Conservation (phyloP, 2,113 vertebrate genomes). For the Bubo scandiacus region DNA sequence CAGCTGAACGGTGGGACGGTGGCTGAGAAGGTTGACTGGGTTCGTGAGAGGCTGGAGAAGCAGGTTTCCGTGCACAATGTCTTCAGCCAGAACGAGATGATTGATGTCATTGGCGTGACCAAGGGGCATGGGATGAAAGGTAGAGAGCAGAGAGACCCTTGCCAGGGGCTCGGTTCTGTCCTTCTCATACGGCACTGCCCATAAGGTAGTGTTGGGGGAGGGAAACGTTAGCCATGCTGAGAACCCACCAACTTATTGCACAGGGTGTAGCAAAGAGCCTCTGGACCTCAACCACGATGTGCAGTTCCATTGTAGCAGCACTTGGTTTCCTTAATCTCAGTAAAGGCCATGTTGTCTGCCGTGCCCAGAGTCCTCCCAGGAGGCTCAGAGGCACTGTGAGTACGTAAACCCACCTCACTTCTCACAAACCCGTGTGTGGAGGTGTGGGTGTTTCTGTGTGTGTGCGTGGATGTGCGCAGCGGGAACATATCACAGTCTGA, state of each 20-base stretch:
- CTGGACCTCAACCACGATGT: not conserved
- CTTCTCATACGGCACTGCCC: not conserved
- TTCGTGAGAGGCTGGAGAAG: slow-evolving; percentile 78
- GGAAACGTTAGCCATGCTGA: not conserved
- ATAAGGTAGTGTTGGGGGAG: too few relatives aligned
- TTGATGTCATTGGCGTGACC: slow-evolving; percentile 81
- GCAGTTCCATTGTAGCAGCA: not conserved
- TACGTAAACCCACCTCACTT: not conserved
- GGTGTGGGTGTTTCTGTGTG: not conserved
- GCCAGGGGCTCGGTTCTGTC: not conserved
- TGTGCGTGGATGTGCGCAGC: not conserved
- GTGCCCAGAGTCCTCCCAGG: not conserved
- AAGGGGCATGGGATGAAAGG: slow-evolving; percentile 84
- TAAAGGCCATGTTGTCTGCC: not conserved
- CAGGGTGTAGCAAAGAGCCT: not conserved
- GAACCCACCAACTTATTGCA: not conserved
- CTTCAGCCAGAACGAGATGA: slow-evolving; percentile 80
- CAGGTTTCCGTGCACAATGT: slow-evolving; percentile 72
- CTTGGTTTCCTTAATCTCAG: not conserved
- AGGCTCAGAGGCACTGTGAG: not conserved
- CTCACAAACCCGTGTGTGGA: not conserved
- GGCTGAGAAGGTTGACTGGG: slow-evolving; percentile 83
- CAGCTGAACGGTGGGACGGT: slow-evolving; percentile 79
- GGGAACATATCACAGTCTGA: not conserved
- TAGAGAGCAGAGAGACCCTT: not conserved